These are phyloP conservation scores for Plecturocebus donacophilus DNA, from an alignment of 2,113 vertebrate genomes.

Conservation along the genomic window DNA sequence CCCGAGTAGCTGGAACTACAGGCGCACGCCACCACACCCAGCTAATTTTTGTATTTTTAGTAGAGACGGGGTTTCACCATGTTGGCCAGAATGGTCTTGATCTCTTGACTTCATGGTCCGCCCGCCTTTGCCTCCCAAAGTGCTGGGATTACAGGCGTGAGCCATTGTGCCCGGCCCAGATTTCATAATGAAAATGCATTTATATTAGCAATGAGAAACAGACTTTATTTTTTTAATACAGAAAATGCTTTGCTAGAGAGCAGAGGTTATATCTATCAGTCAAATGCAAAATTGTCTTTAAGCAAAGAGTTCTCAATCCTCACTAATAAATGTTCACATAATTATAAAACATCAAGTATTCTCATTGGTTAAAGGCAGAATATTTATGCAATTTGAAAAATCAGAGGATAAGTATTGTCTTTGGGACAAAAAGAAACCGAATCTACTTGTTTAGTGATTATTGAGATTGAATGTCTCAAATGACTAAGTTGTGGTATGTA, in stretches of 20 bases:
- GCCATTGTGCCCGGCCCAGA: too few relatives aligned
- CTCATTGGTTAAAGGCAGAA: not conserved
- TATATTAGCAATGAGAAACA: not conserved
- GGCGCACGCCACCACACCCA: accelerated
- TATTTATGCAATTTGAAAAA: not conserved
- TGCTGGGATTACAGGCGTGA: too few relatives aligned
- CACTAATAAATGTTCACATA: not conserved
- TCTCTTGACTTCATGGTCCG: too few relatives aligned
- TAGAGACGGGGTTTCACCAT: too few relatives aligned
- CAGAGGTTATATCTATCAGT: not conserved
- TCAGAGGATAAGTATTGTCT: not conserved
- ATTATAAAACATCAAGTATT: not conserved
- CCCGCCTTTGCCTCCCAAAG: too few relatives aligned
- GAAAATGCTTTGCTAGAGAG: not conserved
- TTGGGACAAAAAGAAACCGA: not conserved
- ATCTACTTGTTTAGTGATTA: not conserved
- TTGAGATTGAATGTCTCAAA: not conserved
- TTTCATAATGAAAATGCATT: not conserved
- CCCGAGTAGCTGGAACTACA: too few relatives aligned
- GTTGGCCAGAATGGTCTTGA: too few relatives aligned
- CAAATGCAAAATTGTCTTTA: not conserved
- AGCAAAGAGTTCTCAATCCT: not conserved
- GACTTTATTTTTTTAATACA: not conserved
- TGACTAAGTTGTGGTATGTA: slow-evolving; percentile 5
- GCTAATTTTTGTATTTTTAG: too few relatives aligned